Evolutionary conservation across 2,113 vertebrate genomes (phyloP), one percentile per base, ranked within the genome.

Genomic region (Rhinolophus sinicus): DNA sequence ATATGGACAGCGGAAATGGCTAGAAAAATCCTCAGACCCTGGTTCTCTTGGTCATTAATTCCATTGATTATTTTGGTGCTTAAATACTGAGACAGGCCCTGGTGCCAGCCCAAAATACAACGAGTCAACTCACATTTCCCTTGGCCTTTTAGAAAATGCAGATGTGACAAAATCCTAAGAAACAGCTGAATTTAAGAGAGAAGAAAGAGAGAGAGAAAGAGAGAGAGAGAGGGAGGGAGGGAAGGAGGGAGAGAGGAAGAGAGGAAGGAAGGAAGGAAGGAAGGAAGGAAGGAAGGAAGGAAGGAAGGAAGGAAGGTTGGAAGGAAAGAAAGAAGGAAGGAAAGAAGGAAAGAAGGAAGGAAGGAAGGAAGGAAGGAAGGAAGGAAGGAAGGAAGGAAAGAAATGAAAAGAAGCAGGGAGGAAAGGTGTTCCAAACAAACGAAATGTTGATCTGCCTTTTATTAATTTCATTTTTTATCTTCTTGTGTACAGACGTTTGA

Each of bases 401-500:
- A 40, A 38, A 47, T 60, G 64, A 47, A 92, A 97, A 94, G 76
- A 80, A 93, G 85, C 75, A 84, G 54, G 54, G 83, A 33, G 33
- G 96, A 96, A 97, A 98, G 97, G 92, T 98, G 88, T 97, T 99
- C 98, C 98, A 99, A 99, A 99, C 98, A 98, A 99, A 99, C 94
- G 89, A 99, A 99, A 99, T 99, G 99, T 99, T 99, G 99, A 99
- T 99, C 98, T 98, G 98, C 83, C 96, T 99, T 99, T 99, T 99
- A 99, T 99, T 99, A 99, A 99, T 99, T 99, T 99, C 98, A 98
- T 99, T 99, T 99, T 99, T 99, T 99, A 99, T 98, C 98, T 98
- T 97, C 98, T 97, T 98, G 97, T 98, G 97, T 98, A 99, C 99
- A 99, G 98, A 99, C 98, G 62, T 99, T 99, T 99, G 99, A 99